Evolutionary conservation across 2,888 invertebrate species (phyloP).

Genomic region (Sthenelais limicola): DNA sequence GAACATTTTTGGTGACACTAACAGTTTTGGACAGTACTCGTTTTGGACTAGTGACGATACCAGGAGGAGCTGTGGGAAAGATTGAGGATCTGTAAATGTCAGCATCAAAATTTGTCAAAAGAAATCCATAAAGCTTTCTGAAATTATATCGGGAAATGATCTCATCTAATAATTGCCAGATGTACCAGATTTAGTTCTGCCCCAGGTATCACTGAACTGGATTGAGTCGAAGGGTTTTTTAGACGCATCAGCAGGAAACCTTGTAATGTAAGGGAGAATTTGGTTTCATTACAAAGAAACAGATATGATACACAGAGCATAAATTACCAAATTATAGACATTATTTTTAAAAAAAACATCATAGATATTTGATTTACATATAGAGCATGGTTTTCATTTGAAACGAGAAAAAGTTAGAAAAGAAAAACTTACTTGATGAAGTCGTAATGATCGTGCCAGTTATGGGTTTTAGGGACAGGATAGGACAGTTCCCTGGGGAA

Average conservation of each 20-base stretch:
- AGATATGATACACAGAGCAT: not conserved
- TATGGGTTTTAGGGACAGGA: constrained; percentile 61
- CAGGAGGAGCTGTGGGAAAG: constrained; percentile 17
- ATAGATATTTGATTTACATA: not conserved
- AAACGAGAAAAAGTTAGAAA: constrained; percentile 7
- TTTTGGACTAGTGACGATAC: constrained; percentile 44
- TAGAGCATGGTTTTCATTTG: not conserved
- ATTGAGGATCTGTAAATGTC: too few relatives aligned
- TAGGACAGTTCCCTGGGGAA: constrained; percentile 70
- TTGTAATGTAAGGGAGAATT: constrained; percentile 42
- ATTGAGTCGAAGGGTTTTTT: constrained; percentile 69
- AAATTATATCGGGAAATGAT: too few relatives aligned
- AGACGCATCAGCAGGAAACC: constrained; percentile 66
- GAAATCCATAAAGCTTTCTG: too few relatives aligned
- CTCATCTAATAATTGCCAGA: not conserved
- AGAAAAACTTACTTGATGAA: constrained; percentile 60
- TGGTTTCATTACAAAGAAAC: not conserved
- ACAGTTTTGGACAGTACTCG: constrained; percentile 58
- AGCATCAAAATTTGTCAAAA: too few relatives aligned
- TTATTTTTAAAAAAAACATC: not conserved
- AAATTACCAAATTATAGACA: not conserved
- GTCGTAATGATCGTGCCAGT: constrained; percentile 71
- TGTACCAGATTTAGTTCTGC: constrained; percentile 13
- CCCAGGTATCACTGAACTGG: constrained; percentile 47
- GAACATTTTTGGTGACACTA: constrained; percentile 63